These are phyloP conservation scores for Smutsia temminckii DNA, from an alignment of 2,797 vertebrate genomes.

Conservation along the genomic window DNA sequence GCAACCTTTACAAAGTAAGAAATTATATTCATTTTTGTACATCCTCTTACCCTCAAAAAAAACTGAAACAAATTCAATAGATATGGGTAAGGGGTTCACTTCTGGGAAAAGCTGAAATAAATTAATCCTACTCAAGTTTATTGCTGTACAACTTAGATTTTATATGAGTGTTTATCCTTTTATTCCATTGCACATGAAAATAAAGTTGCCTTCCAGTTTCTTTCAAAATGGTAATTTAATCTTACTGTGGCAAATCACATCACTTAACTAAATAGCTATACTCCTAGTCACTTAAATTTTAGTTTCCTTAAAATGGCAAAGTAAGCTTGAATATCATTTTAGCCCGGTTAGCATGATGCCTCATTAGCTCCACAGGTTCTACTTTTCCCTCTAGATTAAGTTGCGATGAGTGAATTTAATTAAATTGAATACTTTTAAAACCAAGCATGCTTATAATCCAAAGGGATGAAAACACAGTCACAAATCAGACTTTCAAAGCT, in stretches of 20 bases:
- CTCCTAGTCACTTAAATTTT: background rate
- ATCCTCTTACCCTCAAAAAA: background rate
- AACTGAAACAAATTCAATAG: background rate
- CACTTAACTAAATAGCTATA: background rate
- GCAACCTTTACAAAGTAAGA: constrained; percentile 38
- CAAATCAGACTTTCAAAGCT: constrained; percentile 68
- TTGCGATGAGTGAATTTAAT: background rate
- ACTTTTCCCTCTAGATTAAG: background rate
- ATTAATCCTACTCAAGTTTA: background rate
- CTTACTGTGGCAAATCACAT: background rate
- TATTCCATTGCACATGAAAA: background rate
- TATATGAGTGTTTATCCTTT: background rate
- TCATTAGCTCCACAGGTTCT: background rate
- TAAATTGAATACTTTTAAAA: background rate
- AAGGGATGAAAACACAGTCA: background rate
- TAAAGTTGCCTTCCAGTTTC: constrained; percentile 18
- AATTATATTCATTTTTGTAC: background rate
- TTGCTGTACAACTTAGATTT: background rate
- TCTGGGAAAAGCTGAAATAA: constrained; percentile 21
- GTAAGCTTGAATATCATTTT: background rate
- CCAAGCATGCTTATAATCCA: background rate
- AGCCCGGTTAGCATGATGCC: background rate
- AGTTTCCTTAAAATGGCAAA: constrained; percentile 21
- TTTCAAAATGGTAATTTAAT: constrained; percentile 17
- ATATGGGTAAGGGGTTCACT: background rate